phyloP scores from a whole-genome alignment of 2,113 vertebrate genomes.

The Poeciliopsis occidentalis region DNA sequence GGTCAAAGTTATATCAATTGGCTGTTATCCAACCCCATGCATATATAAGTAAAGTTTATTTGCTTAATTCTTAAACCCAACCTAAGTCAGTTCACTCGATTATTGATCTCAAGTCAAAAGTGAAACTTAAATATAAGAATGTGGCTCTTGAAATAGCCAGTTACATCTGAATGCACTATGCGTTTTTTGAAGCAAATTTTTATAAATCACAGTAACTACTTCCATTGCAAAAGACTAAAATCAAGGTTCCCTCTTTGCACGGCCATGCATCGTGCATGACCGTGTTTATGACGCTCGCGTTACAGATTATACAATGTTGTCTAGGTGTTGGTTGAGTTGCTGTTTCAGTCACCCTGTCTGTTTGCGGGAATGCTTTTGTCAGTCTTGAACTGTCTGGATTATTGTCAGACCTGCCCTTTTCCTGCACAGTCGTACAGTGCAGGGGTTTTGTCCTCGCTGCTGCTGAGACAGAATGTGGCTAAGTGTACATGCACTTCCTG shows the following conservation, averaged over 20 bases:
- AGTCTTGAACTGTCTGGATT: not conserved
- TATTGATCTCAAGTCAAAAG: no score
- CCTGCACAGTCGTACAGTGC: constrained; percentile 13
- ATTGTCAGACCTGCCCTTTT: constrained; percentile 7
- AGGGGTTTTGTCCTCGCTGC: constrained; percentile 16
- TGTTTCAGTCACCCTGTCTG: not conserved
- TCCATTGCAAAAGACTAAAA: not conserved
- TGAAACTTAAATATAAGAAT: no score
- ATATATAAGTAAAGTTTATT: no score
- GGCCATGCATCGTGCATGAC: not conserved
- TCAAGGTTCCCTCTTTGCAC: not conserved
- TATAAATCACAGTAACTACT: not conserved
- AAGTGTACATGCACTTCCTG: constrained; percentile 65
- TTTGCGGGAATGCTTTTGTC: not conserved
- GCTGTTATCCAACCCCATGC: no score
- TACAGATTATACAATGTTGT: not conserved
- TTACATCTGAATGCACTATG: not conserved
- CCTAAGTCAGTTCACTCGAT: no score
- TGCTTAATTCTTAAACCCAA: no score
- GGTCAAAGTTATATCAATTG: no score
- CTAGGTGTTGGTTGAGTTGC: not conserved
- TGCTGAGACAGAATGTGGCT: constrained; percentile 29
- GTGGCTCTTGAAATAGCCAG: no score
- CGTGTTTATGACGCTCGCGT: not conserved
- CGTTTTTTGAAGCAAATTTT: not conserved